Conservation (phyloP, 1,140 invertebrate species). For the Musca domestica region DNA sequence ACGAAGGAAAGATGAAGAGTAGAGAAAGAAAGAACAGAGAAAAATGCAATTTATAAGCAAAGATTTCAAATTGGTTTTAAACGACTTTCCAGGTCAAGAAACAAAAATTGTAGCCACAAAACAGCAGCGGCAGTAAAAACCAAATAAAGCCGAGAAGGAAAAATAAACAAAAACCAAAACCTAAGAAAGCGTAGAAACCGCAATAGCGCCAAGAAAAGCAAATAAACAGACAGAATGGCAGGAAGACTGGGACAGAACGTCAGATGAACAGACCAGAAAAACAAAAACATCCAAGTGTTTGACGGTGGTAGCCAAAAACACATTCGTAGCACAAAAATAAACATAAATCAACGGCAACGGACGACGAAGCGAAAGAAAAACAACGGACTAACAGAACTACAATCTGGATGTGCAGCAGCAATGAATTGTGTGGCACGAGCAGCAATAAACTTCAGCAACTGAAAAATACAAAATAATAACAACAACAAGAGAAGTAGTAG, state of each 20-base stretch:
- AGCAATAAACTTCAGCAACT: too few relatives aligned
- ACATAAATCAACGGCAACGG: background rate
- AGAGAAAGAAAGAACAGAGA: too few relatives aligned
- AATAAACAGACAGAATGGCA: conserved; percentile 7
- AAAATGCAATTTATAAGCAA: background rate
- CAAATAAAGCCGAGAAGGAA: too few relatives aligned
- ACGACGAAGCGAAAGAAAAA: background rate
- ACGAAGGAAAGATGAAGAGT: too few relatives aligned
- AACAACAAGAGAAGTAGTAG: background rate
- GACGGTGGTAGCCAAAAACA: too few relatives aligned
- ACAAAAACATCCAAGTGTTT: too few relatives aligned
- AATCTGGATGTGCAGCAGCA: too few relatives aligned
- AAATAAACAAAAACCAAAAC: background rate
- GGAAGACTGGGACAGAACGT: background rate
- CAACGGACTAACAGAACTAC: background rate
- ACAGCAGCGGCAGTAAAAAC: background rate
- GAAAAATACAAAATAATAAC: background rate
- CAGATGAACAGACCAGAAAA: too few relatives aligned
- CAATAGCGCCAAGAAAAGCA: conserved; percentile 2
- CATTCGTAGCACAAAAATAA: conserved; percentile 5
- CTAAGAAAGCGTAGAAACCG: background rate
- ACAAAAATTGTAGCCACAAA: background rate
- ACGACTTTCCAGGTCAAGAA: conserved; percentile 18
- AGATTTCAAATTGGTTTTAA: conserved; percentile 4
- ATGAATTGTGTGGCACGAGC: too few relatives aligned